phyloP scores from a whole-genome alignment of 2,797 vertebrate genomes.

The Enoplosus armatus region DNA sequence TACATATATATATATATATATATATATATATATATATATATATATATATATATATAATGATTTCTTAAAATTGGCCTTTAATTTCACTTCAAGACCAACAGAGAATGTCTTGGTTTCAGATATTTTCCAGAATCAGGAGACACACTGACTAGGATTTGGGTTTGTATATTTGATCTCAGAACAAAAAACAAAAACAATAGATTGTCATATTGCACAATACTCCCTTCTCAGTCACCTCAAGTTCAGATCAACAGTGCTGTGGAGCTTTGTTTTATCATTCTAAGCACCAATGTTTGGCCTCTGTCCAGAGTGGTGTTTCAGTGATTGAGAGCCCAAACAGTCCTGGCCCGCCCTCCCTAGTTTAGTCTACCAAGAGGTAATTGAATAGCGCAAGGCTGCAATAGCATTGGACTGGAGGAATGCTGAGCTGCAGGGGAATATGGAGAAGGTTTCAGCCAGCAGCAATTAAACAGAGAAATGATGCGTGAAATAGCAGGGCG shows the following conservation, averaged over 20 bases:
- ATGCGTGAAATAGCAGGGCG: conserved; percentile 82
- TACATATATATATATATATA: no score
- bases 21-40: no score
- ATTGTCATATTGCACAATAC: conserved; percentile 1
- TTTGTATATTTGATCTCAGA: conserved; percentile 13
- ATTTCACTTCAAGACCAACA: background rate
- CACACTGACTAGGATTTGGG: background rate
- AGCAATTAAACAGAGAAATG: conserved; percentile 88
- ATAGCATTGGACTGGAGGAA: conserved; percentile 74
- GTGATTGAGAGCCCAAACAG: conserved; percentile 75
- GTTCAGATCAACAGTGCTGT: conserved; percentile 49
- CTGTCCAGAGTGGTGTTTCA: conserved; percentile 65
- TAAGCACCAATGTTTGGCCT: conserved; percentile 58
- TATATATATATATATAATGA: no score
- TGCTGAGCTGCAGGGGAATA: conserved; percentile 77
- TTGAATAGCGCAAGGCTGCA: conserved; percentile 78
- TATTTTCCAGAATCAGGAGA: conserved; percentile 1
- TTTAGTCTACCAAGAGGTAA: conserved; percentile 78
- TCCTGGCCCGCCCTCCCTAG: conserved; percentile 57
- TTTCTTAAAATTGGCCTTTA: background rate
- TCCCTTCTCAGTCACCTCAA: conserved; percentile 40
- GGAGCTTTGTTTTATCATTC: conserved; percentile 60
- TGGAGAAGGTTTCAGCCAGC: conserved; percentile 80
- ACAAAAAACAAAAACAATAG: conserved; percentile 19
- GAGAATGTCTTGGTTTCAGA: background rate